Percentiles rank a stretch among this genome's conserved stretches.
Conservation (phyloP, 2,888 invertebrate species). For the Cheilosia soror region DNA sequence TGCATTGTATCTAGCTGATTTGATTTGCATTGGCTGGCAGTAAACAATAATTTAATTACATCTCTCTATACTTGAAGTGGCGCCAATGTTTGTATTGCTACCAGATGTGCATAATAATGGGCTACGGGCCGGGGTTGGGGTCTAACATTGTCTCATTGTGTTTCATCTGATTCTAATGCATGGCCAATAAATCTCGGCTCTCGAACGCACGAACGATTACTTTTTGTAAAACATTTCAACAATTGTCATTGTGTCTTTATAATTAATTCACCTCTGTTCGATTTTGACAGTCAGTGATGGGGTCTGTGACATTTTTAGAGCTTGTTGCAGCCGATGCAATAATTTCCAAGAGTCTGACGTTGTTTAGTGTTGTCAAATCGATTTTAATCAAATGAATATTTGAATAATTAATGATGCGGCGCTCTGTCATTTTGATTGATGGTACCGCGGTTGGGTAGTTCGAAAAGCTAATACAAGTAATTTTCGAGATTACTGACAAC, state of each 20-base stretch:
- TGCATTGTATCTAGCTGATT: slow-evolving; percentile 16
- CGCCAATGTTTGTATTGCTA: slow-evolving; percentile 42
- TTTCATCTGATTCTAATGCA: slow-evolving; percentile 4
- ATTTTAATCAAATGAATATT: slow-evolving; percentile 41
- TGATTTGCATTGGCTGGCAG: slow-evolving; percentile 46
- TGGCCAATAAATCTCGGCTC: slow-evolving; percentile 29
- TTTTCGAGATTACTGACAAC: slow-evolving; percentile 18
- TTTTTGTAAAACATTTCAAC: slow-evolving; percentile 18
- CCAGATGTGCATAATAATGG: slow-evolving; percentile 50
- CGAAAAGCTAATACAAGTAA: slow-evolving; percentile 2
- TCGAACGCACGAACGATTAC: slow-evolving; percentile 26
- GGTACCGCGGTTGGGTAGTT: slow-evolving; percentile 36
- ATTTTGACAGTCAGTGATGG: slow-evolving; percentile 54
- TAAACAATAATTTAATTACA: slow-evolving; percentile 56
- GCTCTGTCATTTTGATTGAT: slow-evolving; percentile 41
- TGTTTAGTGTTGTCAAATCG: slow-evolving; percentile 35
- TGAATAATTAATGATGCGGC: slow-evolving; percentile 32
- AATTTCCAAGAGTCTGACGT: slow-evolving; percentile 18
- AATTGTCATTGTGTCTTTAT: slow-evolving; percentile 24
- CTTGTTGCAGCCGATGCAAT: slow-evolving; percentile 26
- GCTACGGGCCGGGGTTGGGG: neutral
- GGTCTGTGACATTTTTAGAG: slow-evolving; percentile 53
- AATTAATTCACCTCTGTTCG: slow-evolving; percentile 34
- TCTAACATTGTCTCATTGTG: slow-evolving; percentile 23
- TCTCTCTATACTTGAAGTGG: slow-evolving; percentile 29